Base-by-base conservation (phyloP, 2,888 invertebrate genomes). In the Monopis laevigella region DNA sequence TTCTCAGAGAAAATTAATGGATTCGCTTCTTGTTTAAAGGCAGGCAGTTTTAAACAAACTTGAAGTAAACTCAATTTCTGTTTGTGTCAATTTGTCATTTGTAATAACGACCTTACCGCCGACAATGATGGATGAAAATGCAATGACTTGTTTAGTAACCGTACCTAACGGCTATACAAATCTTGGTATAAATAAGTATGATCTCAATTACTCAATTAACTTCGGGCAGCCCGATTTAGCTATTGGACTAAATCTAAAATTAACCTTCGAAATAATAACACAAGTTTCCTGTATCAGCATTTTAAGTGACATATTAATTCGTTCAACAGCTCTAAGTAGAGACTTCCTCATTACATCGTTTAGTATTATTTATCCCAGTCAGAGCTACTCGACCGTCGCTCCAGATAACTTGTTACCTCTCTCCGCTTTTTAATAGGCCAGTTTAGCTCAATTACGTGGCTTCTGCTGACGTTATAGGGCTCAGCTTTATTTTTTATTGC, bases 311-410 rank as follows among this genome's bases (percentile, higher is more conserved):
- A 65, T 69, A 65, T 72, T 72, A 74, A 74, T 73, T 70, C 62
- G 59, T 61, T 53, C 55, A 59, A 49, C 52, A 53, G 53, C 58
- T 56, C 52, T 71, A 80, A 78, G 77, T 74, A 77, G 68, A 50
- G 52, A 71, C 74, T 72, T 80, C 80, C 80, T 80, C 70, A 78
- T 80, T 77, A 78, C 62, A 21, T 24, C 41, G 35, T 73, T 69
- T 64, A 62, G 71, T 74, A 71, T 65, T 68, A 63, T 68, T 69
- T 69, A 59, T 59, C 58, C 64, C 63, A 63, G 58, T 53, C 46
- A 30, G 48, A 46, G 41, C 55, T 55, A 61, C 63, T 68, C 61
- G 10, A 59, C 60, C 60, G 62, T 54, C 53, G 44, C 48, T 43
- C 48, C 47, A 48, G 47, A 40, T 40, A 40, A 36, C 21, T 48